Conservation (phyloP, 1,140 invertebrate species). For the Drosophila lowei region DNA sequence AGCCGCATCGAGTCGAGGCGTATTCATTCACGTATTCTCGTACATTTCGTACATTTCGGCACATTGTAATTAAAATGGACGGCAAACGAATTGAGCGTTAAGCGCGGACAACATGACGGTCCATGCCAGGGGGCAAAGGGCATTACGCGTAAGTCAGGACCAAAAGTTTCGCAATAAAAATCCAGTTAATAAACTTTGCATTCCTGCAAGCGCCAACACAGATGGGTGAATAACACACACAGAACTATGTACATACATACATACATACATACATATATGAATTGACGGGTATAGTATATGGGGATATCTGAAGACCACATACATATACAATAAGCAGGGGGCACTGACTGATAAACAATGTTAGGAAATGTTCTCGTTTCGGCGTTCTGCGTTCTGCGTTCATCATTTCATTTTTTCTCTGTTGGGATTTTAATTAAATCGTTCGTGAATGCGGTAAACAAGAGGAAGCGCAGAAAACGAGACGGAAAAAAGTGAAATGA, state of each 20-base stretch:
- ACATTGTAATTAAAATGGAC: slow-evolving; percentile 63
- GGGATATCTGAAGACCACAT: not conserved
- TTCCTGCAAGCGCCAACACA: slow-evolving; percentile 23
- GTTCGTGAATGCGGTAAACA: slow-evolving; percentile 18
- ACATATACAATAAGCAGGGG: not conserved
- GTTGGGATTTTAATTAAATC: slow-evolving; percentile 53
- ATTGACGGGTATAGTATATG: not conserved
- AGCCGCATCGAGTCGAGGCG: too few species aligned
- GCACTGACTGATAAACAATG: slow-evolving; percentile 39
- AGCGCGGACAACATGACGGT: not conserved
- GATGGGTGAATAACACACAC: not conserved
- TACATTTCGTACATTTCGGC: slow-evolving; percentile 14
- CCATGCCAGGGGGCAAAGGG: not conserved
- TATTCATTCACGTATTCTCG: too few species aligned
- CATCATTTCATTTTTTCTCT: not conserved
- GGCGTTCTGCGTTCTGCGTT: too few species aligned
- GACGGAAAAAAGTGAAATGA: slow-evolving; percentile 62
- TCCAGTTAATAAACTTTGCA: slow-evolving; percentile 60
- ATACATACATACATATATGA: slow-evolving; percentile 14
- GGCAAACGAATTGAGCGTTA: slow-evolving; percentile 32
- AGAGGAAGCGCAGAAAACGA: slow-evolving; percentile 3
- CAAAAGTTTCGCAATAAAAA: slow-evolving; percentile 66
- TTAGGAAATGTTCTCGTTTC: slow-evolving; percentile 31
- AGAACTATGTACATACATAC: slow-evolving; percentile 16
- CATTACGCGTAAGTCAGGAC: not conserved